Conservation (phyloP, 92 coral and sea anemone species). For the Micromussa lordhowensis region DNA sequence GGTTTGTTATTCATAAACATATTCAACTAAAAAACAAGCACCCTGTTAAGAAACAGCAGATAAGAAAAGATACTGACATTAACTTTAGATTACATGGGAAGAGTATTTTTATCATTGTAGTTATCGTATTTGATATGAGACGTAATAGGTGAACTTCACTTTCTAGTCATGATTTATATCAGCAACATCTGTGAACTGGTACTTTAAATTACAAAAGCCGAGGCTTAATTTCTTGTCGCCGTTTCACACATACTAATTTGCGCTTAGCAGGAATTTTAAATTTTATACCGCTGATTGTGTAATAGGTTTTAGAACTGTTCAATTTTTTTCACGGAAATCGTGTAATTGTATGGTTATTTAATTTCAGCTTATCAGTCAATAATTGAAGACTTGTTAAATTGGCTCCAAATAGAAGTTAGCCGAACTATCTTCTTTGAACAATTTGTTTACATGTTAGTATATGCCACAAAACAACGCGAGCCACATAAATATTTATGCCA, state of each 20-base stretch:
- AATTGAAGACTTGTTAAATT: not conserved
- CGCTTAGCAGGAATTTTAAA: not conserved
- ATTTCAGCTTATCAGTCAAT: not conserved
- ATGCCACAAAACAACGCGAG: constrained; percentile 6
- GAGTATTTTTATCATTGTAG: not conserved
- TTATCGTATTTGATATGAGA: not conserved
- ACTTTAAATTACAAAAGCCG: not conserved
- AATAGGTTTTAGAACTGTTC: not conserved
- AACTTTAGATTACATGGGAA: not conserved
- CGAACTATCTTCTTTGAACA: not conserved
- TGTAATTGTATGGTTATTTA: no score
- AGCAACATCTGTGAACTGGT: not conserved
- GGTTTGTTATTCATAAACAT: not conserved
- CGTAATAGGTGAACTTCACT: not conserved
- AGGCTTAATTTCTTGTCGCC: not conserved
- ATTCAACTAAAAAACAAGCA: not conserved
- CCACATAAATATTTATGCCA: constrained; percentile 11
- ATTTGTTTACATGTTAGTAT: not conserved
- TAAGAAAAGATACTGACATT: not conserved
- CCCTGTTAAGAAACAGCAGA: not conserved
- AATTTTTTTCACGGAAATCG: not conserved
- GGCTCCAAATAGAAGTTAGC: constrained; percentile 6
- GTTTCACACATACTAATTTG: not conserved
- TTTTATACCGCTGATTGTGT: not conserved
- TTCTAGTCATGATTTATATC: not conserved